phyloP scores from a whole-genome alignment of 1,140 invertebrate genomes.

The Hycleus cichorii region DNA sequence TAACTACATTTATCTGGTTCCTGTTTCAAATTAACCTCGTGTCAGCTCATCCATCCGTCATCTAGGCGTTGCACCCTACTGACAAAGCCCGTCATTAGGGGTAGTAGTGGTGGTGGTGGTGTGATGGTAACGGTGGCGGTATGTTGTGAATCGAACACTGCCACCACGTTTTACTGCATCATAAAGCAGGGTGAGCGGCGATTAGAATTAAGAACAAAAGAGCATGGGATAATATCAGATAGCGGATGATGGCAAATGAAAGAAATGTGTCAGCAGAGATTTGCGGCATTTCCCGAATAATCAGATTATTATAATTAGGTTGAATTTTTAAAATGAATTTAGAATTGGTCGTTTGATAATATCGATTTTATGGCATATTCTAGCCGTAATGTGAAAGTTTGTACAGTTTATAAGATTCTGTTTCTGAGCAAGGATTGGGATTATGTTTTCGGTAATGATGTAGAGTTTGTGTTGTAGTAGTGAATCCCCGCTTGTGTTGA shows the following conservation, averaged over 20 bases:
- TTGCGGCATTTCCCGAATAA: neutral
- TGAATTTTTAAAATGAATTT: no score
- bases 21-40: conserved; percentile 34
- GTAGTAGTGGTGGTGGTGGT: no score
- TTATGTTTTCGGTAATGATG: no score
- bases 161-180: conserved; percentile 15
- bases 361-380: no score
- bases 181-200: conserved; percentile 20
- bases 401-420: no score
- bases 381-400: no score
- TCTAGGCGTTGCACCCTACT: conserved; percentile 15
- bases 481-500: neutral
- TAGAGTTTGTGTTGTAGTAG: no score
- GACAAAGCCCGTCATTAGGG: conserved; percentile 20
- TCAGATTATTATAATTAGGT: no score
- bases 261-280: conserved; percentile 11
- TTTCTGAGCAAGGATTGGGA: no score
- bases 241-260: conserved; percentile 1
- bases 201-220: conserved; percentile 22
- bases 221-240: conserved; percentile 12
- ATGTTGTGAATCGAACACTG: no score
- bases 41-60: conserved; percentile 30
- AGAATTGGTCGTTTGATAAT: no score
- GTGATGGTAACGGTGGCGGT: no score
- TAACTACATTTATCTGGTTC: conserved; percentile 32